Evolutionary conservation across 1,140 invertebrate genomes (phyloP), one percentile per base, ranked within the genome.

Genomic region (Parasteatoda tepidariorum): DNA sequence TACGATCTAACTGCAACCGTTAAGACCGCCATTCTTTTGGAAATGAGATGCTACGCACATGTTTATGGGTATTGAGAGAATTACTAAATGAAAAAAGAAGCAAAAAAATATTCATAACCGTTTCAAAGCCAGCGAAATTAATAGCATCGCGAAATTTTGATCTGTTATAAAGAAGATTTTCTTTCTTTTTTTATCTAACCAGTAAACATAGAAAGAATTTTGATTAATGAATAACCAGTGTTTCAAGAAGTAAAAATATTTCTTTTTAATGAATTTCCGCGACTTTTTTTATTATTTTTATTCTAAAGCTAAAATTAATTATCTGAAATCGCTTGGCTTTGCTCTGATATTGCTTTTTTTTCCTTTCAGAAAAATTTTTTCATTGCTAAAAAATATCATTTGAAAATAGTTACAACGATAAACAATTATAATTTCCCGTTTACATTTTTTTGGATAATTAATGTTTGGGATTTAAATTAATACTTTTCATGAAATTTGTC

Each of bases 1-100:
- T 79, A 79, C 64, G 75, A 79, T 67, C 62, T 22, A 38, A 34
- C 15, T 79, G 24, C 38, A 79, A 64, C 74, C 38, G 75, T 55
- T 68, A 79, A 79, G 64, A 68, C 41, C 41, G 6, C 33, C 64
- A 22, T 79, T 79, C 28, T 68, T 28, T n/a, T 34, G 64, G 31
- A 79, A 79, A 79, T 79, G 41, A 41, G 38, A 55, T 67, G 59
- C 54, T 68, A 15, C 31, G 5, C 28, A 28, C 62, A 67, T 55
- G 64, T 79, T 79, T 79, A 68, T 68, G 38, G 48, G 59, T n/a
- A 79, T 67, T 67, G 48, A 67, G 38, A 6, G 59, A 33, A 76
- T 76, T 48, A 22, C 41, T 24, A 55, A 41, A 41, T 41, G 38
- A 41, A 41, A 30, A 71, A 34, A 31, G 38, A 24, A 61, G 30